Evolutionary conservation across 2,888 invertebrate genomes (phyloP), one percentile per base, ranked within the genome.

Genomic region (Hemicrepidius hirtus): DNA sequence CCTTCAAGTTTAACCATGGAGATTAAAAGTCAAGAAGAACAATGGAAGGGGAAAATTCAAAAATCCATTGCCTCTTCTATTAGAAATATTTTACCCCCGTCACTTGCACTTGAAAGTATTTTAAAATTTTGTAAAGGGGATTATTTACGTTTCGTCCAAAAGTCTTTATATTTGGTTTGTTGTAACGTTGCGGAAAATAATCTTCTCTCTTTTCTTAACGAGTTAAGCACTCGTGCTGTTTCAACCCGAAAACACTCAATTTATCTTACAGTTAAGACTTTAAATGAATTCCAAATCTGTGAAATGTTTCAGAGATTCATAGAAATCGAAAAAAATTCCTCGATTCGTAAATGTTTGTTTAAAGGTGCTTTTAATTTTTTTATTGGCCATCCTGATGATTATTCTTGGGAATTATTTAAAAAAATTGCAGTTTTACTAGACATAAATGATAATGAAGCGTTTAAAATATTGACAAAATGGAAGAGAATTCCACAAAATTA

Each of bases 161-260:
- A 7, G 1, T 62, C 74, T 0, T 41, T 76, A 16, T 60, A 53
- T 21, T 60, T 49, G 1, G 32, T 73, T 6, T 67, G 32, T 9
- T 32, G 37, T n/a, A 40, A 68, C 21, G 35, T 63, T 0, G 55
- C 41, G 0, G 76, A 76, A 64, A 60, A 37, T 0, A 40, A 73
- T 20, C 20, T 75, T 2, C 13, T 21, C 0, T 2, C 12, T 20
- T 53, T 65, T 12, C 37, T 74, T 9, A 40, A 55, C 16, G 28
- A 49, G 28, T 41, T 76, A 9, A 32, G n/a, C 9, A 41, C 59
- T 24, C 32, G 57, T 9, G 28, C 65, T n/a, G 65, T 74, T 28
- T 70, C 72, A 7, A 65, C 64, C 12, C 53, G 62, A 7, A 76
- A 76, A 57, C 68, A 67, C 13, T 21, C 49, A 6, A 28, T 76